These are phyloP conservation scores for Andrena bicolor DNA, from an alignment of 2,888 invertebrate species.

Conservation along the genomic window DNA sequence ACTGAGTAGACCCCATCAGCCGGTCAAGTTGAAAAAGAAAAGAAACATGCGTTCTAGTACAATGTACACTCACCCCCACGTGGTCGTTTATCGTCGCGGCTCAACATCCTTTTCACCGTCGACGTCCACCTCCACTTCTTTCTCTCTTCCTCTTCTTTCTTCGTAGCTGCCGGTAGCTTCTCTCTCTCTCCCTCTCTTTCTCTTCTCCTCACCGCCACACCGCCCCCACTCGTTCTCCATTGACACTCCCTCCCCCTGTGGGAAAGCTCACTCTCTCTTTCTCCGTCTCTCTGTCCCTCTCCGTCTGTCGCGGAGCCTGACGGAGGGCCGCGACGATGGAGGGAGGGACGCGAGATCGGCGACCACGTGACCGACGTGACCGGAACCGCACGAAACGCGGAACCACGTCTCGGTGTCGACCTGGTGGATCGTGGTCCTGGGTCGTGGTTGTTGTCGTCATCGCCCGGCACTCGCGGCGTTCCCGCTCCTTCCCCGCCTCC, in stretches of 20 bases:
- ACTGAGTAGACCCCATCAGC: neutral
- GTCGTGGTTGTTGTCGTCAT: slow-evolving; percentile 34
- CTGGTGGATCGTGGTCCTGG: slow-evolving; percentile 26
- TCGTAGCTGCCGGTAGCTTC: slow-evolving; percentile 27
- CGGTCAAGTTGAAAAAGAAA: neutral
- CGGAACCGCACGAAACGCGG: slow-evolving; percentile 76
- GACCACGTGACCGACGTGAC: slow-evolving; percentile 78
- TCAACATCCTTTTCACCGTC: slow-evolving; percentile 37
- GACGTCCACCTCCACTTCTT: slow-evolving; percentile 48
- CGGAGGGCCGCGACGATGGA: slow-evolving; percentile 19
- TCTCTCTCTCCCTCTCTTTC: slow-evolving; percentile 40
- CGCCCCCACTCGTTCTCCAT: slow-evolving; percentile 54
- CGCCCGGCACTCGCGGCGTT: slow-evolving; percentile 48
- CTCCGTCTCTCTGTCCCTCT: too few species aligned
- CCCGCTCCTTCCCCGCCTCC: slow-evolving; percentile 16
- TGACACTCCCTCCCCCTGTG: slow-evolving; percentile 53
- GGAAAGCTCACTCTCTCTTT: slow-evolving; percentile 37
- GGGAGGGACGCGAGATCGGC: slow-evolving; percentile 43
- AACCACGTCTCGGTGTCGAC: slow-evolving; percentile 60
- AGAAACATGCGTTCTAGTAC: neutral
- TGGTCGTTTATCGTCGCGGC: slow-evolving; percentile 31
- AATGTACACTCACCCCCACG: slow-evolving; percentile 60
- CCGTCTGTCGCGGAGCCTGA: neutral
- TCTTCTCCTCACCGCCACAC: slow-evolving; percentile 39
- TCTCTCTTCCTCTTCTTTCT: slow-evolving; percentile 30